Evolutionary conservation across 2,888 invertebrate genomes (phyloP), one percentile per base, ranked within the genome.

Genomic region (Drosophila nigritarsus): DNA sequence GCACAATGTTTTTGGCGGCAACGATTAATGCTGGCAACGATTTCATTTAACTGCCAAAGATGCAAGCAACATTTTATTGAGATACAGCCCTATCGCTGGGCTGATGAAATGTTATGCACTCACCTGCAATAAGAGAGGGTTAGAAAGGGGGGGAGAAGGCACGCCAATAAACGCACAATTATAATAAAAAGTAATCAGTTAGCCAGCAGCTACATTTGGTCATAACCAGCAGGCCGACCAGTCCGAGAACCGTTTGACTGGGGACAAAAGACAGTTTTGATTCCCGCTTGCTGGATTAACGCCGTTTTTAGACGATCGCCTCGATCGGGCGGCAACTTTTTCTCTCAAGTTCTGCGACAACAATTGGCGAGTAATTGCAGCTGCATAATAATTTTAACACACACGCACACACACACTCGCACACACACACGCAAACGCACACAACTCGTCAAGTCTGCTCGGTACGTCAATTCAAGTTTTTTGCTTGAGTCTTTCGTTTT

Each of bases 311-410:
- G 54, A 58, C 62, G 55, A 24, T n/a, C 64, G 55, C 36, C 49
- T 61, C 20, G 20, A 15, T 15, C 73, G 40, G 76, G 36, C 77
- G 64, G 78, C 85, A 59, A 74, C 73, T 89, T 85, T 81, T 89
- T 83, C 62, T 51, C 34, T 45, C 72, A 73, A 72, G 79, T 77
- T 70, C 38, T 61, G 30, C 66, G 40, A 55, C 48, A 49, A 54
- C 88, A 90, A 90, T 90, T 90, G 91, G 82, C 91, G 91, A 90
- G 92, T 91, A 92, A 91, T 91, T 91, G 91, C 82, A 82, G 84
- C 88, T 90, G 89, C 89, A 90, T 91, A 88, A 90, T 88, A 87
- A 85, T 87, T 84, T 83, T 61, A 56, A 34, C 61, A 50, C 45
- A 45, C 20, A 20, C 13, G 1, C 42, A 7, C 6, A 0, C 42